These are phyloP conservation scores for Dermolepida albohirtum DNA, from an alignment of 2,888 invertebrate genomes.

Conservation along the genomic window DNA sequence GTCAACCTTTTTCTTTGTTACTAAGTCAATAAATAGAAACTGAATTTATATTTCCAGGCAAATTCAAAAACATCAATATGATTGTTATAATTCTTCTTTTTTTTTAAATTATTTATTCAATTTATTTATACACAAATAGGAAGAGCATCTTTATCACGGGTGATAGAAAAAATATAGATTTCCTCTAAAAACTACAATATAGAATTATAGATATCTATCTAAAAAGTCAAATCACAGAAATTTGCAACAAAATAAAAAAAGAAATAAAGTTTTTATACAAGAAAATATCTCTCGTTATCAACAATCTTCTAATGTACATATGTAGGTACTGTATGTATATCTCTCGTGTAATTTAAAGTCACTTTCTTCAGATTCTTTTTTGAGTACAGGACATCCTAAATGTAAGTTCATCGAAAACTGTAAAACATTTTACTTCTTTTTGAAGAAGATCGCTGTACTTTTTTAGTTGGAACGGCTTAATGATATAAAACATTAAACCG, in stretches of 20 bases:
- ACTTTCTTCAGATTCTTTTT: no score
- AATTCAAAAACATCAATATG: constrained; percentile 44
- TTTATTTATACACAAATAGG: constrained; percentile 52
- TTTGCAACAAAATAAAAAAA: constrained; percentile 5
- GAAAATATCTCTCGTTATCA: constrained; percentile 24
- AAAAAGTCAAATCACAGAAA: constrained; percentile 42
- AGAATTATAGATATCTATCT: constrained; percentile 40
- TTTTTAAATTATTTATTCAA: constrained; percentile 40
- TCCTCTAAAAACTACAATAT: constrained; percentile 38
- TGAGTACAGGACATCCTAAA: no score
- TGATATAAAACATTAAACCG: no score
- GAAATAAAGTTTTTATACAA: constrained; percentile 11
- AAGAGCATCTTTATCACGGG: constrained; percentile 63
- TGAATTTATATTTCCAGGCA: constrained; percentile 25
- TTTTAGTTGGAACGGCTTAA: no score
- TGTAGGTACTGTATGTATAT: no score
- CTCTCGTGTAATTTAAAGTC: no score
- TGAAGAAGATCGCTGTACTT: no score
- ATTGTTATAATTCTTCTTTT: constrained; percentile 46
- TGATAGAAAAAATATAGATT: constrained; percentile 63
- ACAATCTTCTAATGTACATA: constrained; percentile 31
- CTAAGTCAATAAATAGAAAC: constrained; percentile 26
- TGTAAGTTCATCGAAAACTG: no score
- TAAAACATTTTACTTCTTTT: no score
- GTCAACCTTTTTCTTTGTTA: no score